Conservation (phyloP, 2,888 invertebrate species). For the Smittia aterrima region DNA sequence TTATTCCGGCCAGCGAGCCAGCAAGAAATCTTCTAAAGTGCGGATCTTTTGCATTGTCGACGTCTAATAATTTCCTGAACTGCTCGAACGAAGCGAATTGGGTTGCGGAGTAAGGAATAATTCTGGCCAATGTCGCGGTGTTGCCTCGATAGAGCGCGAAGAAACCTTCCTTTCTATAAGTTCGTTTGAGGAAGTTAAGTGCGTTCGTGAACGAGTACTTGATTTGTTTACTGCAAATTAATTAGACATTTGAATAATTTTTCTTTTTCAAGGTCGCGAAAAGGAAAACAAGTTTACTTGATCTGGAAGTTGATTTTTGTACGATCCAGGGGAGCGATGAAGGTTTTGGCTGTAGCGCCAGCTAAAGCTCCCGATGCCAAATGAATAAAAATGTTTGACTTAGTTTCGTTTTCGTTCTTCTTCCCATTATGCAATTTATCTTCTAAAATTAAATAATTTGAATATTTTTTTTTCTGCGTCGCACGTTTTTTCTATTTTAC, state of each 20-base stretch:
- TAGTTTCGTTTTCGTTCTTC: not conserved
- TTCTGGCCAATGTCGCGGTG: conserved; percentile 96
- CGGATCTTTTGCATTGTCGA: conserved; percentile 62
- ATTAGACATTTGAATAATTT: not conserved
- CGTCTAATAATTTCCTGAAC: conserved; percentile 78
- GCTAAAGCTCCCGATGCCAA: conserved; percentile 89
- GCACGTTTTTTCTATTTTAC: not conserved
- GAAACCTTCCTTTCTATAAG: conserved; percentile 75
- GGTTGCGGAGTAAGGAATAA: conserved; percentile 95
- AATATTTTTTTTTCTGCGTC: not conserved
- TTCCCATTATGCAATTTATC: conserved; percentile 12
- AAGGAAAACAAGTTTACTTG: conserved; percentile 55
- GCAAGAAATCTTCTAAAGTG: conserved; percentile 64
- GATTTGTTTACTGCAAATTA: conserved; percentile 57
- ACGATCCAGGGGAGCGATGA: conserved; percentile 94
- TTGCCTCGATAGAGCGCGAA: conserved; percentile 90
- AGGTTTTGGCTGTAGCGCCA: conserved; percentile 92
- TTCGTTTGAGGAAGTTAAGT: conserved; percentile 63
- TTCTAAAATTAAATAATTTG: not conserved
- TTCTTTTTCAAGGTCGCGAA: not conserved
- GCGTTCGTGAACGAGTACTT: conserved; percentile 74
- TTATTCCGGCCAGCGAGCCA: conserved; percentile 92
- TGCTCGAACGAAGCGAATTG: conserved; percentile 98
- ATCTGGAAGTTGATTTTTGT: conserved; percentile 99
- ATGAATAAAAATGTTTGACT: conserved; percentile 64